These are phyloP conservation scores for Araneus ventricosus DNA, from an alignment of 1,140 invertebrate genomes.

Conservation along the genomic window DNA sequence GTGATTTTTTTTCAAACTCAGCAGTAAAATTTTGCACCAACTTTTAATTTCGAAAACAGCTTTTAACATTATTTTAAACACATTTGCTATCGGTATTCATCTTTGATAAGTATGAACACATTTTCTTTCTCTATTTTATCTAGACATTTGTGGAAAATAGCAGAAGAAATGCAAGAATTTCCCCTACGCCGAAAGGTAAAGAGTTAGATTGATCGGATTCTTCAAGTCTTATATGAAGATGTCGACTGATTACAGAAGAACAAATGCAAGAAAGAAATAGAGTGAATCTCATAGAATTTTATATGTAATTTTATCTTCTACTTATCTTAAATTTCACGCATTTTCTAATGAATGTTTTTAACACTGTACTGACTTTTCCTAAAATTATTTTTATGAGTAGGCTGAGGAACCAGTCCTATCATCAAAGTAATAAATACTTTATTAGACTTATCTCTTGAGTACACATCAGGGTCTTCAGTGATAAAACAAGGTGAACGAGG, in stretches of 20 bases:
- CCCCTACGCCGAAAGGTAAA: not conserved
- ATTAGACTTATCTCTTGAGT: too few species aligned
- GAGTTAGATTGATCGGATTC: not conserved
- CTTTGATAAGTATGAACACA: too few species aligned
- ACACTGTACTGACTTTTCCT: not conserved
- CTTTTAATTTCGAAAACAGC: too few species aligned
- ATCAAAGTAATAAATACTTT: too few species aligned
- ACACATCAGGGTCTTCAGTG: too few species aligned
- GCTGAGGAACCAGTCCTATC: too few species aligned
- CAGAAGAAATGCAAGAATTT: not conserved
- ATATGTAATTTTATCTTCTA: not conserved
- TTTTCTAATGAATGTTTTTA: not conserved
- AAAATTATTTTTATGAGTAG: not conserved
- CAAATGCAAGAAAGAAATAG: not conserved
- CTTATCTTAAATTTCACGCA: not conserved
- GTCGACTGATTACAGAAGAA: not conserved
- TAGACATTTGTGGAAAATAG: conserved; percentile 49
- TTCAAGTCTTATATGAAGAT: not conserved
- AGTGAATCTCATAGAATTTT: not conserved
- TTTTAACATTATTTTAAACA: too few species aligned
- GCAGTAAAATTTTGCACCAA: too few species aligned
- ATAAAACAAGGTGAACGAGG: too few species aligned
- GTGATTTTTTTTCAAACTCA: too few species aligned
- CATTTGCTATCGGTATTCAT: too few species aligned
- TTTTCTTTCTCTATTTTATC: not conserved